Percentiles rank a stretch among this genome's conserved stretches.
Conservation (phyloP, 2,797 vertebrate species). For the Pteropus rufus region DNA sequence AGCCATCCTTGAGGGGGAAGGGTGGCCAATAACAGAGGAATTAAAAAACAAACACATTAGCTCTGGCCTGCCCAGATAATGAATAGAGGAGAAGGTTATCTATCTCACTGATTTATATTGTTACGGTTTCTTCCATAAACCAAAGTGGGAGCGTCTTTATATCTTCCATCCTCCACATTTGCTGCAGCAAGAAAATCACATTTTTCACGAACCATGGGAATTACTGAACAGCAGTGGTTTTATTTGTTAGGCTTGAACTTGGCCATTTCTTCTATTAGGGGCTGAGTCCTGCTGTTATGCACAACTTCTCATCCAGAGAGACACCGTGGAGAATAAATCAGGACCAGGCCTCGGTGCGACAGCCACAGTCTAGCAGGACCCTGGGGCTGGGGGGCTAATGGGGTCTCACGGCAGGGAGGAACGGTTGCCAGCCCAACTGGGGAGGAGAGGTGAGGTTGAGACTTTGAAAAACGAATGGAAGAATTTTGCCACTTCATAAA, state of each 20-base stretch:
- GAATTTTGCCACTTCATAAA: constrained; percentile 52
- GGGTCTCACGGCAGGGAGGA: constrained; percentile 28
- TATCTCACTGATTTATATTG: constrained; percentile 61
- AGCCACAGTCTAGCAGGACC: neutral
- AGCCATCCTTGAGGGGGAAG: neutral
- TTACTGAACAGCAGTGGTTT: constrained; percentile 39
- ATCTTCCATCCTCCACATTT: constrained; percentile 50
- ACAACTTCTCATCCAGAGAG: constrained; percentile 52
- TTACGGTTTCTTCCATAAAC: constrained; percentile 52
- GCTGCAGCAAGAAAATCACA: constrained; percentile 58
- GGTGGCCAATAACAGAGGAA: neutral
- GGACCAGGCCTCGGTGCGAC: neutral
- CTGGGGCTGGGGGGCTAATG: constrained; percentile 9
- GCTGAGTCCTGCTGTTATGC: constrained; percentile 31
- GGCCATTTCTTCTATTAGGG: constrained; percentile 57
- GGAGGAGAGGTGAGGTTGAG: neutral
- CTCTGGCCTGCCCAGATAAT: constrained; percentile 60
- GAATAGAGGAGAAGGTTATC: constrained; percentile 45
- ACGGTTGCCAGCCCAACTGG: neutral
- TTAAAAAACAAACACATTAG: constrained; percentile 57
- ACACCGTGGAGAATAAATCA: constrained; percentile 54
- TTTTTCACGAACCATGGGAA: constrained; percentile 69
- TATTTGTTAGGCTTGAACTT: constrained; percentile 66
- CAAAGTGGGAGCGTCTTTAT: neutral
- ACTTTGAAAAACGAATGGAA: constrained; percentile 42